phyloP scores from a whole-genome alignment of 2,113 vertebrate genomes.

The Ailuropoda melanoleuca region DNA sequence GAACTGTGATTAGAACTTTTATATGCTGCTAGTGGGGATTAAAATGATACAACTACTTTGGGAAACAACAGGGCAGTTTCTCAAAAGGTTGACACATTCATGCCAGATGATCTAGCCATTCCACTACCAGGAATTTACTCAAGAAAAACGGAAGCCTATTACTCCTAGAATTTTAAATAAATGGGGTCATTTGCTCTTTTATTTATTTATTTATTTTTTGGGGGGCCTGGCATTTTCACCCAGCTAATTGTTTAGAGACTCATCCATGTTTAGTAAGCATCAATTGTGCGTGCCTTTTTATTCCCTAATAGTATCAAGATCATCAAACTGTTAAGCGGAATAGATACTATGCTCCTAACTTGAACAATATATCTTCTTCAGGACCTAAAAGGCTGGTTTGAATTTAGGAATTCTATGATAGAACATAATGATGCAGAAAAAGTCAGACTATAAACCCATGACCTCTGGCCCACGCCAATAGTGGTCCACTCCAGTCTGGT shows the following conservation, averaged over 20 bases:
- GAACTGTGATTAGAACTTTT: not conserved
- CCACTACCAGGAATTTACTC: not conserved
- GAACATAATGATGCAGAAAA: not conserved
- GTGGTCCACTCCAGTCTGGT: not conserved
- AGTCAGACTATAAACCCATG: not conserved
- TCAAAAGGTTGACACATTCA: not conserved
- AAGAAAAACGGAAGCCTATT: not conserved
- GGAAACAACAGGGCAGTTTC: not conserved
- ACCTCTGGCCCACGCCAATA: not conserved
- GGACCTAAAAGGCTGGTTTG: not conserved
- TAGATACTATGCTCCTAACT: not conserved
- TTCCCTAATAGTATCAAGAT: not conserved
- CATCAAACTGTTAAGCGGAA: not conserved
- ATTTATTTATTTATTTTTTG: no score
- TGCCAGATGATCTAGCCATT: not conserved
- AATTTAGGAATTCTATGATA: not conserved
- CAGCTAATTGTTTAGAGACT: not conserved
- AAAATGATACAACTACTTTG: not conserved
- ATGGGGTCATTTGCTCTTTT: not conserved
- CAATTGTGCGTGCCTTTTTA: not conserved
- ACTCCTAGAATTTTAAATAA: not conserved
- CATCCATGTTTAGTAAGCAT: not conserved
- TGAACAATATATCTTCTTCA: not conserved
- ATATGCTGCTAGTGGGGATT: fast-evolving
- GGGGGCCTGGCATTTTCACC: not conserved